phyloP scores from a whole-genome alignment of 2,113 vertebrate species.

The Cryptoleucopteryx plumbea region DNA sequence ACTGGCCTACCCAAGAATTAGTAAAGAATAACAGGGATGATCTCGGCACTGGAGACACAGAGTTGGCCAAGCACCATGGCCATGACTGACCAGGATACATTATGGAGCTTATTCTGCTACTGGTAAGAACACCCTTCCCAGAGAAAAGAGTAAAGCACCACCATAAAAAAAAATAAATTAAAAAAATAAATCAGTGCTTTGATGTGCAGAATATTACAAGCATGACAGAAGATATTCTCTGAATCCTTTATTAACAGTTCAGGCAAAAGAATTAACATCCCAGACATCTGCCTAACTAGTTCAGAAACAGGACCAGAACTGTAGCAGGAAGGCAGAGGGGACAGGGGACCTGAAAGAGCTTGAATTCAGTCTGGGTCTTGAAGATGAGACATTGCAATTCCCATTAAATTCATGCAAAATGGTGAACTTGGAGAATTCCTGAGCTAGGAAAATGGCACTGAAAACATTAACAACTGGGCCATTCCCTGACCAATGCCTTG shows the following conservation, averaged over 20 bases:
- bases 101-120: background rate
- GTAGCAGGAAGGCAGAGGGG: background rate
- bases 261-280: background rate
- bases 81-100: background rate
- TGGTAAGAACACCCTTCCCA: background rate
- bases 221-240: background rate
- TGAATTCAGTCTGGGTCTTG: background rate
- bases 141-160: background rate
- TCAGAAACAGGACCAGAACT: background rate
- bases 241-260: background rate
- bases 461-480: background rate
- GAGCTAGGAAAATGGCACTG: background rate
- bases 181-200: background rate
- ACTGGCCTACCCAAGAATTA: background rate
- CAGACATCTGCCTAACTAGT: background rate
- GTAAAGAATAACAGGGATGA: background rate
- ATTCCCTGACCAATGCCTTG: background rate
- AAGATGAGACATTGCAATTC: background rate
- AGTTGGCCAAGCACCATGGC: background rate
- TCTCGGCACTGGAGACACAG: background rate
- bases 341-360: background rate
- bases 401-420: background rate
- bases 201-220: background rate
- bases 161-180: background rate
- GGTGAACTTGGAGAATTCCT: background rate